These are phyloP conservation scores for Cryptocephalus moraei DNA, from an alignment of 2,888 invertebrate genomes.

Conservation along the genomic window DNA sequence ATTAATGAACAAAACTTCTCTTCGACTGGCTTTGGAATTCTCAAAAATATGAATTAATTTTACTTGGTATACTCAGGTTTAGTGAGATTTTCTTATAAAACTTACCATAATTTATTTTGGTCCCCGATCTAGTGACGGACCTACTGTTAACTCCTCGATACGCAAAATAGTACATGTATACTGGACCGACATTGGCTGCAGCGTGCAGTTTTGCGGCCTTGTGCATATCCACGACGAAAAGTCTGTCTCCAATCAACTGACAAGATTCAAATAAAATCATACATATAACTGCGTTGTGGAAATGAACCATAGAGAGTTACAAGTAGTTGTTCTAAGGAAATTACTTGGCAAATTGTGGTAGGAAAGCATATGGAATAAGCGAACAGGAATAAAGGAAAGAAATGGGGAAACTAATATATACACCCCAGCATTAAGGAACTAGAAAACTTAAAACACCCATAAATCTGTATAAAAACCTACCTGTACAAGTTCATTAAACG, in stretches of 20 bases:
- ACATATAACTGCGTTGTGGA: too few relatives aligned
- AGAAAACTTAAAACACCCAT: not conserved
- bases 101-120: constrained; percentile 1
- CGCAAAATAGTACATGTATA: constrained; percentile 55
- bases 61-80: not conserved
- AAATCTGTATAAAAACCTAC: constrained; percentile 3
- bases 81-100: not conserved
- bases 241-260: constrained; percentile 50
- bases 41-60: too few relatives aligned
- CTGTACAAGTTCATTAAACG: constrained; percentile 16
- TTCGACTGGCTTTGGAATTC: too few relatives aligned
- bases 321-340: too few relatives aligned
- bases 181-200: constrained; percentile 43
- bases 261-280: constrained; percentile 3
- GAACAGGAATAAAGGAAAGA: not conserved
- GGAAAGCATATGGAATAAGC: too few relatives aligned
- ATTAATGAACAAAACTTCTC: too few relatives aligned
- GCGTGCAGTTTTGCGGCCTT: constrained; percentile 52
- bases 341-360: too few relatives aligned
- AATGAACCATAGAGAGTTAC: too few relatives aligned
- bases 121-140: constrained; percentile 31
- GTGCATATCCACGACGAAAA: constrained; percentile 51
- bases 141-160: constrained; percentile 50
- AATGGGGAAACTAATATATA: not conserved
- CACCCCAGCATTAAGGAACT: not conserved